Conservation (phyloP, 1,140 invertebrate species). For the Drosophila kohkoa region DNA sequence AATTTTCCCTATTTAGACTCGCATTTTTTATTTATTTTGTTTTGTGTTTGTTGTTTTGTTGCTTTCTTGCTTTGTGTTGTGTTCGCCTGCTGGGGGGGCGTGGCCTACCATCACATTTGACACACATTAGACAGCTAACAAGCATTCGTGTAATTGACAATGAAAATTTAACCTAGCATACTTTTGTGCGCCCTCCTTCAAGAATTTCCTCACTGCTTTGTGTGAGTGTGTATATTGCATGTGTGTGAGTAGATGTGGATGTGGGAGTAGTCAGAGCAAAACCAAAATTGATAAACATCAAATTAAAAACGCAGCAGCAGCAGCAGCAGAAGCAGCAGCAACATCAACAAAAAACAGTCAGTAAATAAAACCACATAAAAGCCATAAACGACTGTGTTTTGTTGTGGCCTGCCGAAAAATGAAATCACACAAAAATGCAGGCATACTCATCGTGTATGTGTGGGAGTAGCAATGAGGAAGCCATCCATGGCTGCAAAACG, state of each 20-base stretch:
- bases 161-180: constrained; percentile 57
- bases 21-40: constrained; percentile 17
- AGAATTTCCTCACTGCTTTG: background rate
- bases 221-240: background rate
- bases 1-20: background rate
- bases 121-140: constrained; percentile 59
- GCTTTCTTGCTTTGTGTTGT: constrained; percentile 1
- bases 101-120: constrained; percentile 20
- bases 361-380: constrained; percentile 76
- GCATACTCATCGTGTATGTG: constrained; percentile 3
- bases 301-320: constrained; percentile 68
- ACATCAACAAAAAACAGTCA: constrained; percentile 37
- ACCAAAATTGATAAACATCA: constrained; percentile 71
- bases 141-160: constrained; percentile 65
- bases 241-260: constrained; percentile 2
- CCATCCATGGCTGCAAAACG: constrained; percentile 51
- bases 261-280: constrained; percentile 3
- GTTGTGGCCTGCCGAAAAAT: constrained; percentile 45
- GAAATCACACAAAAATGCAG: constrained; percentile 45
- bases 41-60: constrained; percentile 1
- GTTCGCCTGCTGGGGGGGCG: constrained; percentile 5
- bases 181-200: constrained; percentile 37
- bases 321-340: constrained; percentile 14
- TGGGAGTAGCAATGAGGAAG: background rate
- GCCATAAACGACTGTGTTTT: constrained; percentile 73